These are phyloP conservation scores for Enteromius anoplus DNA, from an alignment of 2,797 vertebrate species.

Conservation along the genomic window DNA sequence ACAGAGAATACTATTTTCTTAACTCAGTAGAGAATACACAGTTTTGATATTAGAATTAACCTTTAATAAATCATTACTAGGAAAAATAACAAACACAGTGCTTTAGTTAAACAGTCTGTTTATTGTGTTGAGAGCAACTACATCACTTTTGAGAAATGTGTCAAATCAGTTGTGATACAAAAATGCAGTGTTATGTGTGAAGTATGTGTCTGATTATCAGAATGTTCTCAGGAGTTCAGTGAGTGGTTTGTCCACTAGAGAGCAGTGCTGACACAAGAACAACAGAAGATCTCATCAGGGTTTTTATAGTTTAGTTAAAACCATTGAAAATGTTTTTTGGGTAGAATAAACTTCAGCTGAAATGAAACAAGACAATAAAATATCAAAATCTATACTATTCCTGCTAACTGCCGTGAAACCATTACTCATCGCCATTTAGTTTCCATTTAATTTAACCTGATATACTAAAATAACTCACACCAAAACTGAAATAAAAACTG, in stretches of 20 bases:
- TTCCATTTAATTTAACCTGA: not conserved
- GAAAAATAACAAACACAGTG: not conserved
- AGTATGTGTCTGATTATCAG: not conserved
- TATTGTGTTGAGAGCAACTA: not conserved
- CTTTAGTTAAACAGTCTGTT: not conserved
- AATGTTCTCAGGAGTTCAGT: not conserved
- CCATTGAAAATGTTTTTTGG: not conserved
- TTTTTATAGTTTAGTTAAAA: too few species aligned
- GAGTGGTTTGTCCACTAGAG: conserved; percentile 8
- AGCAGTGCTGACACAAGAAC: not conserved
- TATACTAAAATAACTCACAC: not conserved
- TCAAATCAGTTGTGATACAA: not conserved
- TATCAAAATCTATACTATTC: not conserved
- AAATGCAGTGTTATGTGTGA: not conserved
- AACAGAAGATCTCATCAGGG: not conserved
- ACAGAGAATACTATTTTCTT: not conserved
- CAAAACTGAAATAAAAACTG: not conserved
- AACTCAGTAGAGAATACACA: not conserved
- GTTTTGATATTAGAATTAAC: not conserved
- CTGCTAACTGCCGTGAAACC: not conserved
- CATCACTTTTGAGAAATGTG: not conserved
- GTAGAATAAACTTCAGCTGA: not conserved
- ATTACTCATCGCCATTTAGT: not conserved
- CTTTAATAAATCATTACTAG: not conserved
- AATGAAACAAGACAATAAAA: not conserved